phyloP scores from a whole-genome alignment of 1,140 invertebrate genomes.

The Trichonephila clavata region DNA sequence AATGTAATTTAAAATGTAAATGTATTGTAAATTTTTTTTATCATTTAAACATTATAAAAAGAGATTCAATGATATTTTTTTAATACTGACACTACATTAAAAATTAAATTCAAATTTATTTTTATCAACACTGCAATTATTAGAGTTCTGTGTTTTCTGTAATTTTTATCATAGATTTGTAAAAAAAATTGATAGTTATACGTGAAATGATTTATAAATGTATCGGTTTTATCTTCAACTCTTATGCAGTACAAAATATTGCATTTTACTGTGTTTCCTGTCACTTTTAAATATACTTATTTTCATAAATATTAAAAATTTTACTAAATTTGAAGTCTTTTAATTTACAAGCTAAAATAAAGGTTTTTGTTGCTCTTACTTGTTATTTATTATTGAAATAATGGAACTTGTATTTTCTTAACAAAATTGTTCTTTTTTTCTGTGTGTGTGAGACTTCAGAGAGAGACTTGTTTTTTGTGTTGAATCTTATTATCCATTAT shows the following conservation, averaged over 20 bases:
- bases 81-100: too few relatives aligned
- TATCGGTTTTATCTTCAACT: constrained; percentile 19
- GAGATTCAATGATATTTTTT: too few relatives aligned
- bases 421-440: too few relatives aligned
- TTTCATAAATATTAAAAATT: constrained; percentile 6
- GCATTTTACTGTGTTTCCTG: constrained; percentile 18
- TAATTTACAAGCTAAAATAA: constrained; percentile 22
- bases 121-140: too few relatives aligned
- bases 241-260: background rate
- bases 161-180: background rate
- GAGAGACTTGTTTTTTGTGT: too few relatives aligned
- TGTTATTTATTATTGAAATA: background rate
- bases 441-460: too few relatives aligned
- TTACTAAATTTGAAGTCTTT: constrained; percentile 4
- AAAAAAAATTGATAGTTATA: background rate
- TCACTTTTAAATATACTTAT: constrained; percentile 24
- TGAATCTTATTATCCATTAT: too few relatives aligned
- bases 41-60: too few relatives aligned
- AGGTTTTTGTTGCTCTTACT: constrained; percentile 6
- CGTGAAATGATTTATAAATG: background rate
- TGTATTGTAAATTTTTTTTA: too few relatives aligned
- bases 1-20: too few relatives aligned
- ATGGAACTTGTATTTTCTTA: too few relatives aligned
- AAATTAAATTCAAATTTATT: too few relatives aligned
- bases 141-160: background rate